Evolutionary conservation across 2,888 invertebrate species (phyloP), one percentile per base, ranked within the genome.

Genomic region (Cerceris ruficornis): DNA sequence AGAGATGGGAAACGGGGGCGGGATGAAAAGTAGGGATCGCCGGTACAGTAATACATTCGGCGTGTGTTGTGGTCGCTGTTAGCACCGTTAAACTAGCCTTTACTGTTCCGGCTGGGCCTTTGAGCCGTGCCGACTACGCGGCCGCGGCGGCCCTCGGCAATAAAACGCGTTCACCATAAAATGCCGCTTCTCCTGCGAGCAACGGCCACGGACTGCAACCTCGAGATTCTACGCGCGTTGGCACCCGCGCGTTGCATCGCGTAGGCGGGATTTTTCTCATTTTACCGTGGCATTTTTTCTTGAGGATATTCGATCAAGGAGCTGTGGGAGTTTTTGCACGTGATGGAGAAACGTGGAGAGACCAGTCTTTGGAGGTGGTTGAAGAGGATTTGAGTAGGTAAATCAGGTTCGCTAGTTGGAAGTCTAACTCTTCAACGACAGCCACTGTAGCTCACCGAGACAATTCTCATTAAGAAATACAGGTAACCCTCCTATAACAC

Each of bases 1-100:
- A 65, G 61, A 60, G 55, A 42, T n/a, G 17, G 49, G 49, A 69
- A 54, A 62, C 41, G 61, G 55, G 49, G 67, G 59, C 71, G 46
- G 68, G 55, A 57, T 61, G 76, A 69, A 77, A 77, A 77, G 75
- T 70, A 41, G 68, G 69, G 75, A 70, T 79, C 75, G 59, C 17
- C 64, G 70, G 84, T 84, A 82, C 83, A 82, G 88, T 77, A 88
- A 90, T 90, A 90, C 87, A 87, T 90, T 90, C 86, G 69, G 58
- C 83, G 87, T 88, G 87, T 88, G 88, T 90, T 89, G 89, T 84
- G 88, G 88, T 85, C 87, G 87, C 89, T 87, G 88, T 90, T 91
- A 90, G 90, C 90, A 88, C 90, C 90, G 90, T 89, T 91, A 89
- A 91, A 89, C 90, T 90, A 89, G 90, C 87, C 88, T 91, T 91